Base-by-base conservation (phyloP, 2,888 invertebrate species). In the Apoda limacodes region DNA sequence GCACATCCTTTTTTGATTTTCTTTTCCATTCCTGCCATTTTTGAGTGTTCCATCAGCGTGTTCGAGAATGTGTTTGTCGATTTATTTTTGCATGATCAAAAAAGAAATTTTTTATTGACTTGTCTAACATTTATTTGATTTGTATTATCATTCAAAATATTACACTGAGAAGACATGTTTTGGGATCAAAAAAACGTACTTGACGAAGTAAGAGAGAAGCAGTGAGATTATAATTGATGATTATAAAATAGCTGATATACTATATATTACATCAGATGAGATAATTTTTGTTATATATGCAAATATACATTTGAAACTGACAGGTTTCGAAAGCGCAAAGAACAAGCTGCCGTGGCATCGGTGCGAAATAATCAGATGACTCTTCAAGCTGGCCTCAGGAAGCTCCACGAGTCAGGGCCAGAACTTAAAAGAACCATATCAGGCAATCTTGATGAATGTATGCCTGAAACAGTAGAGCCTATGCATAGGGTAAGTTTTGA, bases 351-450 rank as follows among this genome's bases (percentile, higher is more conserved):
- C 6, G 88, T 87, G 25, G 56, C 50, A 0, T 52, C 61, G 0
- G 36, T 50, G 1, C 60, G 60, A 38, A 64, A 50, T 32, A 90
- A 93, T 52, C 93, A 96, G 23, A 93, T 93, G 45, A 96, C 96
- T 1, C 76, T 98, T 33, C 86, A 97, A 85, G 98, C 99, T 56
- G 99, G 99, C 21, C 82, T 99, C 37, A 83, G 99, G 37, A 97
- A 95, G 0, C 81, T 99, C 30, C 98, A 98, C 63, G 98, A 99
- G 66, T 94, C 98, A 32, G 99, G 98, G 1, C 99, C 99, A 0
- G 98, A 98, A 63, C 83, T 99, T 37, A 95, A 98, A 68, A 85
- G 99, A 45, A 96, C 99, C 12, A 99, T 99, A 48, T 98, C 98
- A 19, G 99, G 99, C 12, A 98, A 97, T 65, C 76, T 99, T 48